Evolutionary conservation across 2,888 invertebrate genomes (phyloP).

Genomic region (Aphrophora alni): DNA sequence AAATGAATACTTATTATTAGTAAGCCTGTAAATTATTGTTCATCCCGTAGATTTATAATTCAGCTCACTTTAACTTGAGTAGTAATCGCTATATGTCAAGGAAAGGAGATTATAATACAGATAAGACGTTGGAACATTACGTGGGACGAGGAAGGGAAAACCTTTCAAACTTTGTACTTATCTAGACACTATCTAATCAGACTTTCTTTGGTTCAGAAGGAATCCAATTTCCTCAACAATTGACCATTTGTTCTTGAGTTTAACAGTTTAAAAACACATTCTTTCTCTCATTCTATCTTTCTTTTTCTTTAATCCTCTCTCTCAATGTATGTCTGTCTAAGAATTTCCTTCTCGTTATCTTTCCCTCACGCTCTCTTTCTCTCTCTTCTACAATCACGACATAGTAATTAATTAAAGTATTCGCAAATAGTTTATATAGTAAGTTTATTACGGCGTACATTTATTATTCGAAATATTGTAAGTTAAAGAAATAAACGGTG

Average conservation of each 20-base stretch:
- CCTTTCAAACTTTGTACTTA: slow-evolving; percentile 9
- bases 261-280: slow-evolving; percentile 9
- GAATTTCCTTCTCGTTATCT: neutral
- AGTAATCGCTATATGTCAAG: too few species aligned
- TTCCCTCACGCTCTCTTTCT: too few species aligned
- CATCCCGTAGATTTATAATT: too few species aligned
- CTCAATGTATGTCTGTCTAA: neutral
- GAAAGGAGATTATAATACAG: neutral
- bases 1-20: too few species aligned
- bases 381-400: too few species aligned
- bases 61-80: too few species aligned
- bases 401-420: too few species aligned
- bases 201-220: neutral
- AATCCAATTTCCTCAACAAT: slow-evolving; percentile 6
- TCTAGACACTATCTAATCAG: neutral
- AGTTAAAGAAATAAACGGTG: too few species aligned
- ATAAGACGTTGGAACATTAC: neutral
- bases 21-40: too few species aligned
- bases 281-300: neutral
- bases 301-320: neutral
- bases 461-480: too few species aligned
- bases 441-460: too few species aligned
- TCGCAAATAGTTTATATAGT: too few species aligned
- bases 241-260: slow-evolving; percentile 1
- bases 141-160: neutral